Evolutionary conservation across 1,140 invertebrate species (phyloP), one percentile per base, ranked within the genome.

Genomic region (Euura lappo): DNA sequence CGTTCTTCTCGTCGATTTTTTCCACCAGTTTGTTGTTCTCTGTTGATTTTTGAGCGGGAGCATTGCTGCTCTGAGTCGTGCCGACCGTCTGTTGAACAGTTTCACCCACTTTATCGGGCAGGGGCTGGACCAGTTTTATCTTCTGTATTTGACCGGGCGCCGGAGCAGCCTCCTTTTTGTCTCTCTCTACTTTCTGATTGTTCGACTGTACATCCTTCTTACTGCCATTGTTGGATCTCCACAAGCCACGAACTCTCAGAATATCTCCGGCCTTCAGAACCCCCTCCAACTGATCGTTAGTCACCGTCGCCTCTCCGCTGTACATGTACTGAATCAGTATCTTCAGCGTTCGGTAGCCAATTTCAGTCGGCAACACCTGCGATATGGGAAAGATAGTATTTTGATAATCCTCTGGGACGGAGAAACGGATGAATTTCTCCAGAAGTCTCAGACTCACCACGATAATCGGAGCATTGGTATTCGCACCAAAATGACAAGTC

Each of bases 251-350:
- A 7, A 96, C 93, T 79, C 94, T 92, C 0, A 96, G 80, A 5
- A 94, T 91, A 80, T 95, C 94, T 0, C 94, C 94, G 0, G 94
- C 94, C 81, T 93, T 92, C 64, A 96, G 79, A 2, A 95, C 94
- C 71, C 91, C 92, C 78, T 94, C 93, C 66, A 96, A 81, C 44
- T 95, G 93, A 80, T 95, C 93, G 84, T 95, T 94, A 71, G 93
- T 94, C 6, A 96, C 94, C 28, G 94, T 96, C 44, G 94, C 93
- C 87, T 96, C 94, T 2, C 94, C 94, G 84, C 89, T 94, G 85
- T 96, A 95, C 93, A 95, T 95, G 81, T 96, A 96, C 80, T 95
- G 93, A n/a, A 95, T 92, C 2, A 96, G 88, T 70, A 94, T 93
- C 82, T 94, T 93, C 71, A 96, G 85, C 2, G 94, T 94, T 73